A percentile compares a stretch with the other conserved stretches of the same genome.
phyloP scores from a whole-genome alignment of 2,113 vertebrate species.

The Odontophorus gujanensis region DNA sequence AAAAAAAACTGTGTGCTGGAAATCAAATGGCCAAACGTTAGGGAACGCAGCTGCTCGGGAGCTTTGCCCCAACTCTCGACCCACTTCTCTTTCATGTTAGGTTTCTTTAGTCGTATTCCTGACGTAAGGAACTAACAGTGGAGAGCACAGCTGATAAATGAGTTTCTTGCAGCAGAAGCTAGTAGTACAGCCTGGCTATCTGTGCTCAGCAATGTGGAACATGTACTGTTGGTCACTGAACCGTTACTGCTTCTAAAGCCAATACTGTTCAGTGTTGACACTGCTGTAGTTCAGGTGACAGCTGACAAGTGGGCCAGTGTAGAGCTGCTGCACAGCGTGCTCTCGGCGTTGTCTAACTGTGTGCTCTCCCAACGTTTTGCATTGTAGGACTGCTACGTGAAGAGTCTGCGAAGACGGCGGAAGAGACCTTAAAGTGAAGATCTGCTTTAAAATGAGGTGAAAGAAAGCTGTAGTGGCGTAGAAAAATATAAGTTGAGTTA shows the following conservation, averaged over 20 bases:
- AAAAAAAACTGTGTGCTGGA: constrained; percentile 56
- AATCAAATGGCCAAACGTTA: constrained; percentile 39
- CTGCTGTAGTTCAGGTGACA: constrained; percentile 66
- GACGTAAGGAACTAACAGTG: constrained; percentile 59
- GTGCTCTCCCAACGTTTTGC: constrained; percentile 82
- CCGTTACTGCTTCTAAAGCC: constrained; percentile 52
- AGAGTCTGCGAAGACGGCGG: constrained; percentile 85
- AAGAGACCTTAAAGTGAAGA: constrained; percentile 89
- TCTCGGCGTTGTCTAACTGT: constrained; percentile 77
- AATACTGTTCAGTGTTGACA: constrained; percentile 4
- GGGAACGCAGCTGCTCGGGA: constrained; percentile 18
- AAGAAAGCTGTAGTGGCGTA: constrained; percentile 98
- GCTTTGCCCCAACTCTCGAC: constrained; percentile 56
- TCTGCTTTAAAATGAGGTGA: constrained; percentile 99
- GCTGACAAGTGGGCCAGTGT: constrained; percentile 76
- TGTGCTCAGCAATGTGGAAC: constrained; percentile 20
- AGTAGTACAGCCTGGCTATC: constrained; percentile 17
- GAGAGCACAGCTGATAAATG: constrained; percentile 59
- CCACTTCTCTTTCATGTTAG: constrained; percentile 56
- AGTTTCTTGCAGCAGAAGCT: constrained; percentile 41
- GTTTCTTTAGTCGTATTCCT: constrained; percentile 58
- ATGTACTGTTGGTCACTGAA: constrained; percentile 31
- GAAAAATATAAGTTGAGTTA: constrained; percentile 87
- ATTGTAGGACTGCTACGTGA: constrained; percentile 80
- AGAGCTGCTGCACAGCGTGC: constrained; percentile 62